Evolutionary conservation across 2,797 vertebrate genomes (phyloP).

Genomic region (Neosilurus hyrtlii): DNA sequence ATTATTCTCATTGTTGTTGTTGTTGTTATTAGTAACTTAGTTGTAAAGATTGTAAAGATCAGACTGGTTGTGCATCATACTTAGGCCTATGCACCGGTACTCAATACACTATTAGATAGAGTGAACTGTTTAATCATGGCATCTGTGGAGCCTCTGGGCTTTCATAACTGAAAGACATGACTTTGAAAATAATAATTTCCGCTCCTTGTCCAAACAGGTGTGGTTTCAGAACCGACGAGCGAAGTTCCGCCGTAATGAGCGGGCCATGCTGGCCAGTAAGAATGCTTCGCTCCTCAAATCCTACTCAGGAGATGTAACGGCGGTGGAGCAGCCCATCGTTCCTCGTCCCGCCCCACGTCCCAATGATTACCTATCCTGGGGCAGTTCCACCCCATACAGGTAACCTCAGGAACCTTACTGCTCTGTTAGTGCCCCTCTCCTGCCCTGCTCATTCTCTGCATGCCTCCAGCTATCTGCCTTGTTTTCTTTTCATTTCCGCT

Average conservation of each 20-base stretch:
- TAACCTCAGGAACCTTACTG: conserved; percentile 61
- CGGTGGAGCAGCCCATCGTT: conserved; percentile 96
- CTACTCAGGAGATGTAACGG: conserved; percentile 91
- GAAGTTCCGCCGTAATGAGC: conserved; percentile 94
- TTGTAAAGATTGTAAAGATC: background rate
- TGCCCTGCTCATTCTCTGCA: conserved; percentile 15
- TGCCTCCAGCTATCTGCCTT: conserved; percentile 34
- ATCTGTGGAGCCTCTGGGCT: background rate
- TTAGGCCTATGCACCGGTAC: background rate
- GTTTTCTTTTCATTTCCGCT: conserved; percentile 69
- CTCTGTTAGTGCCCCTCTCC: background rate
- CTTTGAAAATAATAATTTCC: background rate
- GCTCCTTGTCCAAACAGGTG: conserved; percentile 73
- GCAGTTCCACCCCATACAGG: conserved; percentile 92
- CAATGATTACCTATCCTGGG: conserved; percentile 97
- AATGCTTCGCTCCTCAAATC: conserved; percentile 96
- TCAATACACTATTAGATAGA: background rate
- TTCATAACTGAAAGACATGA: background rate
- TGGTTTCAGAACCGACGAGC: conserved; percentile 98
- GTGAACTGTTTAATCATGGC: too few relatives aligned
- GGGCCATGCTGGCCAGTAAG: conserved; percentile 97
- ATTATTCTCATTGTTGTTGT: background rate
- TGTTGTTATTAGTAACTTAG: too few relatives aligned
- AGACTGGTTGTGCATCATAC: background rate
- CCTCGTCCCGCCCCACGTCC: conserved; percentile 91